Percentiles rank a stretch among this genome's conserved stretches.
Conservation (phyloP, 2,888 invertebrate species). For the Heterodera filipjevi region DNA sequence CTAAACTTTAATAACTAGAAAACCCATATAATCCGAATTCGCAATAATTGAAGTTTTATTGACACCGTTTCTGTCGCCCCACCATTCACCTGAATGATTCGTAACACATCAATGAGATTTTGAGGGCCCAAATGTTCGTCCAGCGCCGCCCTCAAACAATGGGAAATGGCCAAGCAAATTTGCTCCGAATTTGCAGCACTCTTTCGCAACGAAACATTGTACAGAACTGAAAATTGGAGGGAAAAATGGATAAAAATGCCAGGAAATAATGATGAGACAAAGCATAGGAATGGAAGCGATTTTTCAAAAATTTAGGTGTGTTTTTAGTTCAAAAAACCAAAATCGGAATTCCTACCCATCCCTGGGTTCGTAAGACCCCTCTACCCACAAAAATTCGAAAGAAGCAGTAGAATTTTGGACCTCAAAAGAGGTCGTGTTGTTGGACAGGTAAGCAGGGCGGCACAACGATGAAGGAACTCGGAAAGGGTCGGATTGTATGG, state of each 20-base stretch:
- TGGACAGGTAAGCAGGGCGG: neutral
- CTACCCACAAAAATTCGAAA: constrained; percentile 70
- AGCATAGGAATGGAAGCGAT: too few species aligned
- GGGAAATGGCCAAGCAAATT: constrained; percentile 49
- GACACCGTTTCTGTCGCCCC: too few species aligned
- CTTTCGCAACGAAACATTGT: constrained; percentile 51
- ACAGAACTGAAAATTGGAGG: constrained; percentile 40
- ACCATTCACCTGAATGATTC: constrained; percentile 34
- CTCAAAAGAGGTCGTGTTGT: constrained; percentile 70
- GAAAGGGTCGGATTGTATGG: neutral
- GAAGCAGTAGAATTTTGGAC: constrained; percentile 66
- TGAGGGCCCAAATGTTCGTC: constrained; percentile 57
- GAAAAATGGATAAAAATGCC: neutral
- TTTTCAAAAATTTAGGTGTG: neutral
- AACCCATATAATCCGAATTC: too few species aligned
- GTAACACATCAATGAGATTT: constrained; percentile 56
- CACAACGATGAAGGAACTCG: neutral
- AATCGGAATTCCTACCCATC: neutral
- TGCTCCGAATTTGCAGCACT: constrained; percentile 48
- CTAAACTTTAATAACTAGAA: too few species aligned
- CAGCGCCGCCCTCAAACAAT: constrained; percentile 49
- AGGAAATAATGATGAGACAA: too few species aligned
- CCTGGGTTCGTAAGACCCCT: neutral
- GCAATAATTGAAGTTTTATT: too few species aligned
- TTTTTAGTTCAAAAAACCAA: neutral